Percentiles rank a stretch among this genome's conserved stretches.
Evolutionary conservation across 2,888 invertebrate genomes (phyloP).

Genomic region (Pogonocherus hispidulus): DNA sequence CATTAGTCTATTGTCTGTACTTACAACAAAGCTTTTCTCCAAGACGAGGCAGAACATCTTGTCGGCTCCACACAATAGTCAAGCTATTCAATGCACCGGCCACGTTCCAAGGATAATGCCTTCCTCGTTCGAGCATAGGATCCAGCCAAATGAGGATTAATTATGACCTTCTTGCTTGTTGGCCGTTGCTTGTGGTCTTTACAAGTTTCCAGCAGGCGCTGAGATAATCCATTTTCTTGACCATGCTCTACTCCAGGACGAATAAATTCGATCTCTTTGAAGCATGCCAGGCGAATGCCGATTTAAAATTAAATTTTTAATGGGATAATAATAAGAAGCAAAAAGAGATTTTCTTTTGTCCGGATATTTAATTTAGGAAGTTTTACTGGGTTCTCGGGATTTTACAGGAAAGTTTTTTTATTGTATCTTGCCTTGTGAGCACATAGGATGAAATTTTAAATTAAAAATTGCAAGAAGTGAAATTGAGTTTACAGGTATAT

Average conservation of each 20-base stretch:
- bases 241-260: background rate
- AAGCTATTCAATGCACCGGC: background rate
- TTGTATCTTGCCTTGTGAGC: background rate
- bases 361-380: background rate
- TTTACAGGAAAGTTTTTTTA: background rate
- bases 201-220: background rate
- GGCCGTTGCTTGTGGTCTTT: too few relatives aligned
- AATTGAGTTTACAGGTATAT: background rate
- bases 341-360: background rate
- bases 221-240: background rate
- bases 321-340: background rate
- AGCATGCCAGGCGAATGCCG: background rate
- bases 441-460: background rate
- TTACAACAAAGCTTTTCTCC: background rate
- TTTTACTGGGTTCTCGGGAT: background rate
- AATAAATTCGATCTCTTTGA: background rate
- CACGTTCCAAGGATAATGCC: background rate
- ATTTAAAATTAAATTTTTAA: background rate
- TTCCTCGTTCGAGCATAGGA: background rate
- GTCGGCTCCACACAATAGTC: background rate
- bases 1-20: background rate
- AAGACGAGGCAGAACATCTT: background rate
- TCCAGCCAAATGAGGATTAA: conserved; percentile 8
- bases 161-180: background rate
- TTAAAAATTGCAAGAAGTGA: background rate